phyloP scores from a whole-genome alignment of 2,888 invertebrate genomes.

The Eutolmus rufibarbis region DNA sequence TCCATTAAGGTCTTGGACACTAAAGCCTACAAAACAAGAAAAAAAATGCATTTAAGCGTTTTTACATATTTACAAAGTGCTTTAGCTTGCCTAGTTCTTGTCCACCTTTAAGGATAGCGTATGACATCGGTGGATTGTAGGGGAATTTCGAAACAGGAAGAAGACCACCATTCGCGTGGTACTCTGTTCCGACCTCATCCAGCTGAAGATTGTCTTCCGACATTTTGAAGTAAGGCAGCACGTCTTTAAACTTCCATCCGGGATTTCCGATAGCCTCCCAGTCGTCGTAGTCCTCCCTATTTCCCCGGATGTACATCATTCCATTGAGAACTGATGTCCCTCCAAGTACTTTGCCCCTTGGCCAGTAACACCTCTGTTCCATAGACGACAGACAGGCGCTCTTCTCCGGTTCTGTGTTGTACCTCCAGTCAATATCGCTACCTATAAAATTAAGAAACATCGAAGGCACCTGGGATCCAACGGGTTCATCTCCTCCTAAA shows the following conservation, averaged over 20 bases:
- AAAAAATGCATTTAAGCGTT: neutral
- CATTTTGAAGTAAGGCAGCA: constrained; percentile 87
- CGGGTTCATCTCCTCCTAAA: constrained; percentile 82
- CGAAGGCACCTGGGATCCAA: constrained; percentile 87
- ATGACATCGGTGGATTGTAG: constrained; percentile 83
- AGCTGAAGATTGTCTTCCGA: constrained; percentile 81
- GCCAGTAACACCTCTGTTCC: constrained; percentile 80
- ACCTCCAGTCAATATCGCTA: constrained; percentile 88
- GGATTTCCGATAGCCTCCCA: constrained; percentile 87
- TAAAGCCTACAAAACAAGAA: constrained; percentile 72
- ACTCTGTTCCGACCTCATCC: constrained; percentile 76
- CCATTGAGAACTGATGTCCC: constrained; percentile 95
- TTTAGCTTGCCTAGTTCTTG: constrained; percentile 75
- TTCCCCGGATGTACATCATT: constrained; percentile 94
- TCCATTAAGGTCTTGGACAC: constrained; percentile 82
- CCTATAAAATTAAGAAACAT: constrained; percentile 89
- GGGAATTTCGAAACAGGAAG: constrained; percentile 82
- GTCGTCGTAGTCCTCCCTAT: constrained; percentile 83
- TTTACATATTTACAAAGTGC: neutral
- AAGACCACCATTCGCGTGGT: constrained; percentile 79
- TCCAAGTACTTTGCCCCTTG: constrained; percentile 86
- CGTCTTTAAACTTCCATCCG: constrained; percentile 89
- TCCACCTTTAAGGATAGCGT: constrained; percentile 78
- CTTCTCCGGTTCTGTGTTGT: constrained; percentile 82
- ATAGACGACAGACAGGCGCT: constrained; percentile 78